Conservation (phyloP, 2,888 invertebrate genomes). For the Philereme transversata region DNA sequence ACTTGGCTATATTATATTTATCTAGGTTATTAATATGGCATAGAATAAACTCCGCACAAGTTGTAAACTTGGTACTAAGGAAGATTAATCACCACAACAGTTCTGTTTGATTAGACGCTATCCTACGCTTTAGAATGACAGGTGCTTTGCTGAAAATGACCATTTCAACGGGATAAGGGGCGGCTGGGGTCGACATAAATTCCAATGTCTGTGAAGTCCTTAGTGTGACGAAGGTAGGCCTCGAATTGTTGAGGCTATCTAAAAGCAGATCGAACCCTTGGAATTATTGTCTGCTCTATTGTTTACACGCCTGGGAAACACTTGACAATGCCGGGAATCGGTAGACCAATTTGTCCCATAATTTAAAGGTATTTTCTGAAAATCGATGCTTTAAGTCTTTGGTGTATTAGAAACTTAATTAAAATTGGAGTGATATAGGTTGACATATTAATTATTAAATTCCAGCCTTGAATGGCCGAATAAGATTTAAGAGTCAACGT, state of each 20-base stretch:
- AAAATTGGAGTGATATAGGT: slow-evolving; percentile 22
- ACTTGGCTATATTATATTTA: too few species aligned
- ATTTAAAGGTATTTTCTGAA: slow-evolving; percentile 38
- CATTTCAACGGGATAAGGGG: slow-evolving; percentile 64
- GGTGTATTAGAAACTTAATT: slow-evolving; percentile 34
- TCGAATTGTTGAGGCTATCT: slow-evolving; percentile 69
- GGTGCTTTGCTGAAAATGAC: slow-evolving; percentile 70
- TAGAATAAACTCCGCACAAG: not conserved
- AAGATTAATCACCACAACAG: slow-evolving; percentile 32
- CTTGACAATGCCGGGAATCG: slow-evolving; percentile 44
- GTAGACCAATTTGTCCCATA: slow-evolving; percentile 43
- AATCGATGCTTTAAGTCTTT: slow-evolving; percentile 26
- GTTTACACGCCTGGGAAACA: slow-evolving; percentile 52
- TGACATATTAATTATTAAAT: slow-evolving; percentile 6
- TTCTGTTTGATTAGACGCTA: slow-evolving; percentile 40
- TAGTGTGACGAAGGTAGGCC: slow-evolving; percentile 76
- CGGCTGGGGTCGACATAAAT: slow-evolving; percentile 73
- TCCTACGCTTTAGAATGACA: slow-evolving; percentile 58
- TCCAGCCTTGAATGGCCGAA: too few species aligned
- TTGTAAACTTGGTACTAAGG: not conserved
- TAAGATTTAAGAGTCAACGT: too few species aligned
- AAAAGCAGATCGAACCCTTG: slow-evolving; percentile 59
- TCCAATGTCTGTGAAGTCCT: slow-evolving; percentile 67
- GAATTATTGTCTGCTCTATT: slow-evolving; percentile 60
- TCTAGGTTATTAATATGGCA: too few species aligned